Conservation (phyloP, 2,113 vertebrate species). For the Hassar affinis region DNA sequence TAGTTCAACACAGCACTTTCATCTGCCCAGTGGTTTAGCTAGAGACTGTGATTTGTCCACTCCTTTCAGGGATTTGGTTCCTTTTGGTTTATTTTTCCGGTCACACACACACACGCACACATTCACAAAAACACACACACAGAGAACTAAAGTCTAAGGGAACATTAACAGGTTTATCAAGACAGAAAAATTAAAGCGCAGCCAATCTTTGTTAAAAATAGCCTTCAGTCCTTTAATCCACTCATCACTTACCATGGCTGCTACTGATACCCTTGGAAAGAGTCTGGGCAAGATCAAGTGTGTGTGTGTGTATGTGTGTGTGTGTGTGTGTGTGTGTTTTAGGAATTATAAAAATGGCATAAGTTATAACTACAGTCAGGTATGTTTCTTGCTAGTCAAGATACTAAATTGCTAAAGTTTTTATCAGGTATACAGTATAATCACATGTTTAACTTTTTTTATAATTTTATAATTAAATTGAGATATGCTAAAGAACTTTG, state of each 20-base stretch:
- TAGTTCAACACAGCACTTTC: neutral
- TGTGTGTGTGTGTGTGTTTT: no score
- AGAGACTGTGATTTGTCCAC: neutral
- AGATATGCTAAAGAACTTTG: neutral
- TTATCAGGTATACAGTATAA: neutral
- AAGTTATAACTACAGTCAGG: neutral
- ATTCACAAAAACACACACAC: neutral
- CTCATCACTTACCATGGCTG: neutral
- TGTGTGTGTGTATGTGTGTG: neutral
- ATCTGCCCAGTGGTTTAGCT: neutral
- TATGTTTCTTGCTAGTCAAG: neutral
- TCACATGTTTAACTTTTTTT: no score
- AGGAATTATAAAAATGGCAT: neutral
- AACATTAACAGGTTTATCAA: constrained; percentile 59
- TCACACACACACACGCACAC: neutral
- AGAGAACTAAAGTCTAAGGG: constrained; percentile 2
- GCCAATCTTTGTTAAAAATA: constrained; percentile 35
- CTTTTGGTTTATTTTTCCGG: neutral
- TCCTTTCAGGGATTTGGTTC: neutral
- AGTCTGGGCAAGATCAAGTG: neutral
- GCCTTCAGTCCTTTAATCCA: neutral
- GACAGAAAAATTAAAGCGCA: constrained; percentile 38
- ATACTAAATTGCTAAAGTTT: neutral
- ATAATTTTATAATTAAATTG: neutral
- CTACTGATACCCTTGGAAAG: constrained; percentile 17